These are phyloP conservation scores for Phyto melanocephala DNA, from an alignment of 2,888 invertebrate species.

Conservation along the genomic window DNA sequence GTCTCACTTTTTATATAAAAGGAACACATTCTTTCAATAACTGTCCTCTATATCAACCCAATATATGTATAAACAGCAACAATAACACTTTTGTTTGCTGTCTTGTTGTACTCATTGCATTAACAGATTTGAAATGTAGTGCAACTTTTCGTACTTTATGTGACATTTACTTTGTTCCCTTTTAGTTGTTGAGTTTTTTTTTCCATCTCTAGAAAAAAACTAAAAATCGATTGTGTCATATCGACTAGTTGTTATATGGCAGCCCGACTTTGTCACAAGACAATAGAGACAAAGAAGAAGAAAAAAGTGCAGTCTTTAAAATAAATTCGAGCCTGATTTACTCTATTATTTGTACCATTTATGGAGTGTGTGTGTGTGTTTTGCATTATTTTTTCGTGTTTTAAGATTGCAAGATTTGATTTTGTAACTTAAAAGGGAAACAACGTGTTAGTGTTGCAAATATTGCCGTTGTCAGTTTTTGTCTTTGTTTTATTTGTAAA, in stretches of 20 bases:
- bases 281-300: slow-evolving; percentile 2
- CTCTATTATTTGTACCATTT: slow-evolving; percentile 44
- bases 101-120: slow-evolving; percentile 1
- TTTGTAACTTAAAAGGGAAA: neutral
- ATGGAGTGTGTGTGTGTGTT: slow-evolving; percentile 39
- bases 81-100: slow-evolving; percentile 10
- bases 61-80: neutral
- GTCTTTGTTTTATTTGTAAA: neutral
- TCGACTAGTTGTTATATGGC: slow-evolving; percentile 14
- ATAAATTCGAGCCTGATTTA: slow-evolving; percentile 19
- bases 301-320: slow-evolving; percentile 6
- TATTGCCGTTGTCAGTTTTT: slow-evolving; percentile 7
- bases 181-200: neutral
- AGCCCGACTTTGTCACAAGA: slow-evolving; percentile 22
- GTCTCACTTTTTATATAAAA: too few relatives aligned
- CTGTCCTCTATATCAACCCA: neutral
- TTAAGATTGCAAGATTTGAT: slow-evolving; percentile 45
- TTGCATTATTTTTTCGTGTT: slow-evolving; percentile 41
- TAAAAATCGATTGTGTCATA: slow-evolving; percentile 41
- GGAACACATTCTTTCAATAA: neutral
- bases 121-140: slow-evolving; percentile 20
- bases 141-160: slow-evolving; percentile 59
- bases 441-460: slow-evolving; percentile 27
- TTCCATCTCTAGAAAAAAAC: neutral
- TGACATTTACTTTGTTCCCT: slow-evolving; percentile 38